phyloP scores from a whole-genome alignment of 2,113 vertebrate species.

The Apus apus region DNA sequence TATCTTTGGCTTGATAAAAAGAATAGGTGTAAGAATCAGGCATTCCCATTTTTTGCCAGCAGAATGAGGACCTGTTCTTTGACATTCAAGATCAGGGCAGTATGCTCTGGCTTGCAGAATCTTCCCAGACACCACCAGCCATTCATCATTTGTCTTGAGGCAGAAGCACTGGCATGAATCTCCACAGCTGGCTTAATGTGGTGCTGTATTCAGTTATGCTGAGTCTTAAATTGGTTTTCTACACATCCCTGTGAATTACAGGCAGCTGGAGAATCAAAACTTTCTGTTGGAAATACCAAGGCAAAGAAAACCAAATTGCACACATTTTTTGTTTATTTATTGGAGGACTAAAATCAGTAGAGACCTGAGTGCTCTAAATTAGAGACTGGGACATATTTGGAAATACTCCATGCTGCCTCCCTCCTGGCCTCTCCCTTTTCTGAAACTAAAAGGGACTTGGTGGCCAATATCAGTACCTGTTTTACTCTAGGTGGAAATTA shows the following conservation, averaged over 20 bases:
- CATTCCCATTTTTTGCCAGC: background rate
- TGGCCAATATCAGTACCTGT: background rate
- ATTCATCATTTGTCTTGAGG: constrained; percentile 46
- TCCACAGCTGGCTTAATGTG: constrained; percentile 1
- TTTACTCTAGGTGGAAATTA: background rate
- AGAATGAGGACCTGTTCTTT: background rate
- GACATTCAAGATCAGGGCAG: background rate
- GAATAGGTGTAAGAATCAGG: background rate
- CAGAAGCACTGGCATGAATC: constrained; percentile 5
- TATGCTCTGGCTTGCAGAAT: background rate
- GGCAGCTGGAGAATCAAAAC: constrained; percentile 1
- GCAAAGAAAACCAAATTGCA: background rate
- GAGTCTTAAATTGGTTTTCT: constrained; percentile 31
- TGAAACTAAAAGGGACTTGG: background rate
- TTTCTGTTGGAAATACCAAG: constrained; percentile 11
- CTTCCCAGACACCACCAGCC: background rate
- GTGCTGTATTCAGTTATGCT: background rate
- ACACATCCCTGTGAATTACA: background rate
- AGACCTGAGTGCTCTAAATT: background rate
- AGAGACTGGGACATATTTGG: background rate
- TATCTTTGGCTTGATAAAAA: background rate
- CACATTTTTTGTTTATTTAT: constrained; percentile 1
- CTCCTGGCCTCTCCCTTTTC: background rate
- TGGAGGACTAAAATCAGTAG: background rate
- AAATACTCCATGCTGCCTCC: background rate